These are phyloP conservation scores for Brassicogethes aeneus DNA, from an alignment of 2,888 invertebrate species.

Conservation along the genomic window DNA sequence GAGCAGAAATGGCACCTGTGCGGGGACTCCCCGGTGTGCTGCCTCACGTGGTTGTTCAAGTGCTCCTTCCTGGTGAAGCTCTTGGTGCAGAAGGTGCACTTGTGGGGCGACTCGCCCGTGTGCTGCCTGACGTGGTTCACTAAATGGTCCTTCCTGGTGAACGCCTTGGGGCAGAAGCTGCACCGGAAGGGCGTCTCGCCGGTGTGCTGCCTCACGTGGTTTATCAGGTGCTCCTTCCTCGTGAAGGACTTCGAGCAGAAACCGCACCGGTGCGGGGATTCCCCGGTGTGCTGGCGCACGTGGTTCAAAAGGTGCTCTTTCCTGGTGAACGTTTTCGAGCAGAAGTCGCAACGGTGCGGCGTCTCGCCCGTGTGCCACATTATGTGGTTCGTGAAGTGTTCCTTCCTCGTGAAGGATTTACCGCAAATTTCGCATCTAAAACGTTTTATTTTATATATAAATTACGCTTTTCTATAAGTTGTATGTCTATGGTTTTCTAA, in stretches of 20 bases:
- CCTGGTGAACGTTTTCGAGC: constrained; percentile 69
- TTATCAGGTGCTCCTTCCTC: constrained; percentile 75
- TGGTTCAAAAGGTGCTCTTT: constrained; percentile 71
- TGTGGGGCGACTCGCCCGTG: constrained; percentile 64
- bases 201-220: constrained; percentile 75
- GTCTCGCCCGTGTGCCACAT: constrained; percentile 79
- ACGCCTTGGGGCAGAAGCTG: constrained; percentile 77
- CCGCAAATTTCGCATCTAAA: constrained; percentile 75
- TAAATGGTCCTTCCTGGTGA: constrained; percentile 76
- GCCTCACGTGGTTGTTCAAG: constrained; percentile 75
- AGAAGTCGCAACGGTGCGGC: constrained; percentile 70
- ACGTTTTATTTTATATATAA: constrained; percentile 5
- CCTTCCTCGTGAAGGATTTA: constrained; percentile 81
- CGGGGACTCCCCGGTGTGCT: constrained; percentile 82
- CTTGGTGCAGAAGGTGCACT: constrained; percentile 68
- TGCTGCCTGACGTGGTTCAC: constrained; percentile 64
- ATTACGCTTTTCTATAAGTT: background rate
- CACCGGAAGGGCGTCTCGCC: constrained; percentile 68
- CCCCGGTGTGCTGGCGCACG: constrained; percentile 70
- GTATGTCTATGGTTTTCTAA: too few relatives aligned
- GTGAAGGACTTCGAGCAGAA: constrained; percentile 84
- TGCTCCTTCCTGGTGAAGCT: constrained; percentile 75
- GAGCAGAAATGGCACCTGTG: constrained; percentile 78
- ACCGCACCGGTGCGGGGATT: constrained; percentile 78
- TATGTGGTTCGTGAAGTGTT: constrained; percentile 85